Evolutionary conservation across 2,888 invertebrate genomes (phyloP).

Genomic region (Platyscelio sp.): DNA sequence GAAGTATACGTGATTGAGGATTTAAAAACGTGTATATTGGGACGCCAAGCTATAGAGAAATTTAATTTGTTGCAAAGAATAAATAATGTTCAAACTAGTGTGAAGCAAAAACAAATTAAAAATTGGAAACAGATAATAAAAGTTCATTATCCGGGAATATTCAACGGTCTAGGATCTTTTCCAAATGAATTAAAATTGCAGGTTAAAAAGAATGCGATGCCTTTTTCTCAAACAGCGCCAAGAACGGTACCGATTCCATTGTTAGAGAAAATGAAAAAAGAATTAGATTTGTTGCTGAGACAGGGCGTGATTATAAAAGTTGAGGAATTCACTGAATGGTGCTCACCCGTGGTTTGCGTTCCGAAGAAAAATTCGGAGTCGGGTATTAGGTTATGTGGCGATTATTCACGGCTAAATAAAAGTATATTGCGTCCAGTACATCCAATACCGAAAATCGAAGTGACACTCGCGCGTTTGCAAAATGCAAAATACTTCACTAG

Average conservation of each 20-base stretch:
- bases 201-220: slow-evolving; percentile 73
- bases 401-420: slow-evolving; percentile 53
- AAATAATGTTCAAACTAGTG: background rate
- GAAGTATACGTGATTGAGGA: slow-evolving; percentile 41
- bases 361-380: slow-evolving; percentile 70
- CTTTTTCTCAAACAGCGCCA: slow-evolving; percentile 76
- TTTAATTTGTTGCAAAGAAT: slow-evolving; percentile 29
- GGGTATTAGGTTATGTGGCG: slow-evolving; percentile 75
- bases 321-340: slow-evolving; percentile 79
- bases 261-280: slow-evolving; percentile 75
- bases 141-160: slow-evolving; percentile 43
- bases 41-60: slow-evolving; percentile 50
- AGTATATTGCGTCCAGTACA: slow-evolving; percentile 53
- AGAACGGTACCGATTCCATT: slow-evolving; percentile 77
- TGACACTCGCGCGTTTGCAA: slow-evolving; percentile 66
- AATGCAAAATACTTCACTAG: slow-evolving; percentile 54
- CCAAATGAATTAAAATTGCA: slow-evolving; percentile 70
- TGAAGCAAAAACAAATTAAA: background rate
- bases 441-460: slow-evolving; percentile 75
- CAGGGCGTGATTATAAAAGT: slow-evolving; percentile 76
- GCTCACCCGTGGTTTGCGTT: slow-evolving; percentile 79
- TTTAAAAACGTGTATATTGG: slow-evolving; percentile 59
- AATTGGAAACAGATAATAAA: too few species aligned
- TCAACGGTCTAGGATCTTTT: slow-evolving; percentile 72
- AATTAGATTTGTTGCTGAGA: slow-evolving; percentile 76